Base-by-base conservation (phyloP, 2,888 invertebrate genomes). In the Adineta ricciae region DNA sequence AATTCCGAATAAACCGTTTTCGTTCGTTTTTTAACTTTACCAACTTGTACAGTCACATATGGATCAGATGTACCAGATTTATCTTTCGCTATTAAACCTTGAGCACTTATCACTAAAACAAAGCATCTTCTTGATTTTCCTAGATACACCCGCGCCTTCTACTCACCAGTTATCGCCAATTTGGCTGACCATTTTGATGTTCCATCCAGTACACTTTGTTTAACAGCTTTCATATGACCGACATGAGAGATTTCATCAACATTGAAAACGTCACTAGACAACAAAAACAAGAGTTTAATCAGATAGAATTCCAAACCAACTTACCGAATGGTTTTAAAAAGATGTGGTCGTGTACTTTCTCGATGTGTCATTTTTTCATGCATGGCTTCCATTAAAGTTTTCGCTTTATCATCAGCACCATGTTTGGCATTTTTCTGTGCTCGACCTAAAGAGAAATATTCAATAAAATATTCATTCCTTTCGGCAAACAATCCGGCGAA, bases 171-270 rank as follows among this genome's bases (percentile, higher is more conserved):
- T 92, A 98, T 97, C 91, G 96, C 96, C 92, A 98, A 97, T 94
- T 98, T 98, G 90, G 97, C 97, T 90, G 97, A 97, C 98, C 98
- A 98, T 93, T 98, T 98, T 91, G 97, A 97, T 88, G 97, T 98
- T 90, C 98, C 98, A 92, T 98, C 97, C 92, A 98, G 93, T 90
- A 98, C 97, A 90, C 96, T 95, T 93, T 97, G 96, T 93, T 98
- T 97, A 90, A 98, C 96, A 88, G 96, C 94, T 92, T 95, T 96
- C 96, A 98, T 96, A 93, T 97, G 96, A 90, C 96, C 95, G 88
- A 94, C 92, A 92, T 97, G 97, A 90, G 94, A 94, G 92, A 96
- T 95, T 91, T 94, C 94, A 92, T 97, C 97, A 91, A 96, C 95
- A 92, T 95, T 94, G 93, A 96, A 97, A 92, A 96, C 96, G 92